These are phyloP conservation scores for Tetraodon nigroviridis DNA, from an alignment of 2,113 vertebrate species.

Conservation along the genomic window DNA sequence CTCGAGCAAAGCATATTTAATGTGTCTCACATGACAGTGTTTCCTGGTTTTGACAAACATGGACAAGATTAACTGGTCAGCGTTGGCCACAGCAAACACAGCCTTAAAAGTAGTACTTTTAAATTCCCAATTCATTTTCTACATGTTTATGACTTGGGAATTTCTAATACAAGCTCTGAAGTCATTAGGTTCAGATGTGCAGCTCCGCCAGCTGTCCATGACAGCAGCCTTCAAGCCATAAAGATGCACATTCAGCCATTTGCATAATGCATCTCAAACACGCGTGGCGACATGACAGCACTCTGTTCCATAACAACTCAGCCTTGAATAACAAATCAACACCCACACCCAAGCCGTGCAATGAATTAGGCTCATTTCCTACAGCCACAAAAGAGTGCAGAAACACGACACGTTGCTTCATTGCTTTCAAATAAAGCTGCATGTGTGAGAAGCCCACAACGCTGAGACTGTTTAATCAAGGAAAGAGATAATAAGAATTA, in stretches of 20 bases:
- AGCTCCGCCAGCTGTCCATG: neutral
- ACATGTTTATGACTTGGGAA: too few relatives aligned
- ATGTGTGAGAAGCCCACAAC: constrained; percentile 1
- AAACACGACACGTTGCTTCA: constrained; percentile 36
- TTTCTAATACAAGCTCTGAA: neutral
- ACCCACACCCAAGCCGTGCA: constrained; percentile 17
- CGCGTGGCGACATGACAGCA: too few relatives aligned
- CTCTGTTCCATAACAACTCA: constrained; percentile 44
- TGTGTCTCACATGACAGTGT: constrained; percentile 18
- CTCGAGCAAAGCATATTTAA: constrained; percentile 20
- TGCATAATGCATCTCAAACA: constrained; percentile 12
- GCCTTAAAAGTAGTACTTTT: constrained; percentile 13
- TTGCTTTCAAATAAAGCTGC: constrained; percentile 25
- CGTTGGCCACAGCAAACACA: constrained; percentile 6
- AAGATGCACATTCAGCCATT: constrained; percentile 31
- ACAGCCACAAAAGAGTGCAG: constrained; percentile 6
- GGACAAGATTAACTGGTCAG: constrained; percentile 13
- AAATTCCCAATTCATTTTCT: constrained; percentile 11
- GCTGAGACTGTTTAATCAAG: neutral
- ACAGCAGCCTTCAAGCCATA: neutral
- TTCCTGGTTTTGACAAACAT: constrained; percentile 8
- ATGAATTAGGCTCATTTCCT: constrained; percentile 50
- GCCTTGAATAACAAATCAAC: constrained; percentile 45
- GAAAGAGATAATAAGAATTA: constrained; percentile 11
- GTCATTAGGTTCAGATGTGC: constrained; percentile 5